phyloP scores from a whole-genome alignment of 2,888 invertebrate species.

The Plagodis dolabraria region DNA sequence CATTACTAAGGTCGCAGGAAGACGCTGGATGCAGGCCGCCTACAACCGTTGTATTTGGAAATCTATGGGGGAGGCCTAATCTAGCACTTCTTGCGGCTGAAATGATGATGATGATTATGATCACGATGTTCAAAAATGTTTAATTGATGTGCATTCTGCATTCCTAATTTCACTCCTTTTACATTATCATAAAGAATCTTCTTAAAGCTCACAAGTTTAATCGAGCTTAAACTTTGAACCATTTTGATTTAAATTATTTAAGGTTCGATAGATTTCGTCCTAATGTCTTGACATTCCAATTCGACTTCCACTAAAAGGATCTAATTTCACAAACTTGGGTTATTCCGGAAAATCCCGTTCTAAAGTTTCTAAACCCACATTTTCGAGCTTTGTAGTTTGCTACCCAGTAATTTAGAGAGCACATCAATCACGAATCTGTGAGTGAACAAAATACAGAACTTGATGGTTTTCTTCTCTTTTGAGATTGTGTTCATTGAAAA shows the following conservation, averaged over 20 bases:
- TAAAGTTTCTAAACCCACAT: constrained; percentile 22
- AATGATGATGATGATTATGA: too few species aligned
- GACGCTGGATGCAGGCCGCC: too few species aligned
- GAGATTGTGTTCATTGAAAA: too few species aligned
- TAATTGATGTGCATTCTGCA: too few species aligned
- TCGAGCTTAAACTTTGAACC: neutral
- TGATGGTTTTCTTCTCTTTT: neutral
- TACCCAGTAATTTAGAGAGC: constrained; percentile 20
- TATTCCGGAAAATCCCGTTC: constrained; percentile 21
- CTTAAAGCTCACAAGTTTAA: too few species aligned
- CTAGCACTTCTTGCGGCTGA: too few species aligned
- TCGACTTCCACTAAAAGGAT: constrained; percentile 19
- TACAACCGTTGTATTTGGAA: too few species aligned
- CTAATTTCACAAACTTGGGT: constrained; percentile 20
- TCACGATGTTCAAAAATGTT: too few species aligned
- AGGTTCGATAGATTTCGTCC: constrained; percentile 10
- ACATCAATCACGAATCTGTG: constrained; percentile 14
- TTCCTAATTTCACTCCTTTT: too few species aligned
- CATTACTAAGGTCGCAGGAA: too few species aligned
- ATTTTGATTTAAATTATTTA: constrained; percentile 18
- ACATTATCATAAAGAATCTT: too few species aligned
- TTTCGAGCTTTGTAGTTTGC: constrained; percentile 24
- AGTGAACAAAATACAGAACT: neutral
- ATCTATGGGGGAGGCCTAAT: too few species aligned
- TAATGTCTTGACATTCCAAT: constrained; percentile 20